Conservation (phyloP, 2,888 invertebrate species). For the Mesodorylaimus sp. region DNA sequence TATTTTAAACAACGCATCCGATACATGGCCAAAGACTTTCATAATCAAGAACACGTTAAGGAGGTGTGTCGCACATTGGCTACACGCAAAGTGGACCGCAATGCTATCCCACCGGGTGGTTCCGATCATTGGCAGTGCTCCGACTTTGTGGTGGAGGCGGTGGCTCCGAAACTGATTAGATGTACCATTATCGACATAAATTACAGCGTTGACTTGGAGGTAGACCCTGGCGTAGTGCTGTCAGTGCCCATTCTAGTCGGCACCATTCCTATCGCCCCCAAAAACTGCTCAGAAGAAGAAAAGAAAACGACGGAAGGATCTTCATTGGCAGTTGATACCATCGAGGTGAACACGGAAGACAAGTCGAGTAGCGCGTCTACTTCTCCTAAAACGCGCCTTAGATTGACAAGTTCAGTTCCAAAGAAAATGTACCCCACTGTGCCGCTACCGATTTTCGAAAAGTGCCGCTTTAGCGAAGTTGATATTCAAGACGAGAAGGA, state of each 20-base stretch:
- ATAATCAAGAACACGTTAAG: constrained; percentile 24
- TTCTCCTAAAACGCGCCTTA: too few relatives aligned
- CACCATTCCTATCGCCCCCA: constrained; percentile 19
- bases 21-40: constrained; percentile 26
- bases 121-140: constrained; percentile 16
- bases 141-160: constrained; percentile 19
- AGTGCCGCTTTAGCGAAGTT: constrained; percentile 23
- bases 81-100: constrained; percentile 14
- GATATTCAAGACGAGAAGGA: constrained; percentile 26
- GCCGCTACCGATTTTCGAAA: constrained; percentile 25
- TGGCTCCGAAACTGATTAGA: constrained; percentile 23
- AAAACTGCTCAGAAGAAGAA: too few relatives aligned
- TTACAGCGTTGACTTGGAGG: constrained; percentile 24
- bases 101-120: not conserved
- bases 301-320: too few relatives aligned
- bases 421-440: constrained; percentile 27
- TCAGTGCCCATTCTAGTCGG: constrained; percentile 22
- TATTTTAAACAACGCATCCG: constrained; percentile 15
- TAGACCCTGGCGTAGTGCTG: constrained; percentile 17
- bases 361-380: too few relatives aligned
- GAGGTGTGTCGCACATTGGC: constrained; percentile 16
- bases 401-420: constrained; percentile 27
- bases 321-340: constrained; percentile 19
- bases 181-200: constrained; percentile 24
- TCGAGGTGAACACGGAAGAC: constrained; percentile 21